Conservation (phyloP, 2,797 vertebrate genomes). For the Cossypha dichroa region DNA sequence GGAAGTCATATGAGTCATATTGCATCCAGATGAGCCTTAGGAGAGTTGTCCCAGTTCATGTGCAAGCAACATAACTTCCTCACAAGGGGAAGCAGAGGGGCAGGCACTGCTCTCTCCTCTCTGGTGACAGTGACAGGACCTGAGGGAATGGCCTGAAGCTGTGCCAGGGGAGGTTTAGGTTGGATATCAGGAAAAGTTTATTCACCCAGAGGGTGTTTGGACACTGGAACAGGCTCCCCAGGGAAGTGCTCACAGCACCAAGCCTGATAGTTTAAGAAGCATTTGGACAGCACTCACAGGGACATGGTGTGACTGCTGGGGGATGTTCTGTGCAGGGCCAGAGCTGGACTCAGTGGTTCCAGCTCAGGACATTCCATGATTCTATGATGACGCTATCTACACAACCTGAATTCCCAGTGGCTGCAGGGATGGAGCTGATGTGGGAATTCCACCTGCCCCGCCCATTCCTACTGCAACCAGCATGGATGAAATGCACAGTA, state of each 20-base stretch:
- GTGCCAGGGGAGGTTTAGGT: not conserved
- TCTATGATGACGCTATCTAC: no score
- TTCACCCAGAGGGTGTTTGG: not conserved
- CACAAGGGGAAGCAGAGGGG: not conserved
- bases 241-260: not conserved
- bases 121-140: not conserved
- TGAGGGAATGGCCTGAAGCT: accelerated
- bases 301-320: not conserved
- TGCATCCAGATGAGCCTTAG: not conserved
- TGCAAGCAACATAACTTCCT: not conserved
- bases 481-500: not conserved
- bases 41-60: not conserved
- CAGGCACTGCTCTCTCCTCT: not conserved
- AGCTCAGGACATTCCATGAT: not conserved
- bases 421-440: not conserved
- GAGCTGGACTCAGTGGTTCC: not conserved
- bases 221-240: not conserved
- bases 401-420: not conserved
- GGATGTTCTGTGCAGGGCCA: not conserved
- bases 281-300: accelerated
- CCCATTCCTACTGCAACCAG: not conserved
- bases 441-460: not conserved
- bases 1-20: not conserved
- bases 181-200: not conserved
- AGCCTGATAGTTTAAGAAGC: accelerated